phyloP scores from a whole-genome alignment of 2,797 vertebrate genomes.

The Triplophysa yarkandensis region DNA sequence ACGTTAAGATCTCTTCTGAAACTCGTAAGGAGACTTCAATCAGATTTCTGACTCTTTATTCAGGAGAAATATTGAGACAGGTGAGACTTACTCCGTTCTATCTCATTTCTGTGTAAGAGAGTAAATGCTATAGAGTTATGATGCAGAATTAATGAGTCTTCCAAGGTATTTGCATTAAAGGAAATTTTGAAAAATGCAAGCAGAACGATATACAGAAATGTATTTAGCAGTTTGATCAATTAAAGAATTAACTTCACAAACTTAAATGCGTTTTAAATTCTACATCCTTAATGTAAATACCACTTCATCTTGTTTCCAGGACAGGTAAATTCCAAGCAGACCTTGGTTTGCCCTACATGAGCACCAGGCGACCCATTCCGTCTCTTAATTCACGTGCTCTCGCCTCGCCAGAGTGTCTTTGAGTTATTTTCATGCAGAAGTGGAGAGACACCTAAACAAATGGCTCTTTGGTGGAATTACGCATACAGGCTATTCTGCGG shows the following conservation, averaged over 20 bases:
- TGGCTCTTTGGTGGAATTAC: constrained; percentile 62
- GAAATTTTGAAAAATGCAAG: too few relatives aligned
- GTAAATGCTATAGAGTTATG: too few relatives aligned
- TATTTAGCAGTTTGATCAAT: too few relatives aligned
- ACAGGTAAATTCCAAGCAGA: neutral
- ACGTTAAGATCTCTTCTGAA: too few relatives aligned
- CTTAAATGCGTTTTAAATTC: neutral
- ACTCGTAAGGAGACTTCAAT: too few relatives aligned
- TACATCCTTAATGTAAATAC: neutral
- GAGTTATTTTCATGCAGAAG: constrained; percentile 31
- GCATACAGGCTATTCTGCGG: constrained; percentile 29
- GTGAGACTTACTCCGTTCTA: too few relatives aligned
- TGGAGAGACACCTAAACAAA: constrained; percentile 56
- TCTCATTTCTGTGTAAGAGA: too few relatives aligned
- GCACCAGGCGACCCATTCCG: neutral
- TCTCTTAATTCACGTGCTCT: constrained; percentile 1
- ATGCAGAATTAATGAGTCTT: too few relatives aligned
- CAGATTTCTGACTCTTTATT: too few relatives aligned
- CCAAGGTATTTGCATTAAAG: too few relatives aligned
- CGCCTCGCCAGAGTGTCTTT: constrained; percentile 32
- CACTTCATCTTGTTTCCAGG: neutral
- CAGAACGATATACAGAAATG: too few relatives aligned
- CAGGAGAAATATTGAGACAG: too few relatives aligned
- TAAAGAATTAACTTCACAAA: neutral
- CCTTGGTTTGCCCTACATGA: neutral